Base-by-base conservation (phyloP, 2,888 invertebrate species). In the Machimus rusticus region DNA sequence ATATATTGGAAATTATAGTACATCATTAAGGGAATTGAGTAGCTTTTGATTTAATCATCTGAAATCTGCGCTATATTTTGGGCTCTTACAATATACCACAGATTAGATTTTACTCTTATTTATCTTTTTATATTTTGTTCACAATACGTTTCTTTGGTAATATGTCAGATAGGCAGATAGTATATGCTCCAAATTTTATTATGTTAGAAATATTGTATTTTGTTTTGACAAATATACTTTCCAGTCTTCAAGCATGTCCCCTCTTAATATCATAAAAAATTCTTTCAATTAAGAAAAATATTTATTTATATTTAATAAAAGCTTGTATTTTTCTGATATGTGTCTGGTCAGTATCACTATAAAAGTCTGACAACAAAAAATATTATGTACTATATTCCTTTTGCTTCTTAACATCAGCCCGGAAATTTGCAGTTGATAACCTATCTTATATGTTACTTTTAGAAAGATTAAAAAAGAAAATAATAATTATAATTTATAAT, bases 71-170 rank as follows among this genome's bases (percentile, higher is more conserved):
- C 31, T 81, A 81, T 81, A 81, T 81, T 81, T 55, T 34, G 51
- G 51, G 81, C 81, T 81, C 81, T 81, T 6, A 23, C 28, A 81
- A 81, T 81, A 81, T 51, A 81, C 55, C 81, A 81, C 51, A 81
- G 81, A 81, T 81, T 2, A 19, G 78, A 78, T 78, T 43, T 39
- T 19, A 78, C 14, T 78, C 19, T 8, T 39, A n/a, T 2, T 43
- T 43, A 43, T 46, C 9, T 76, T 31, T 76, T 76, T 14, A 6
- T 37, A 12, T 37, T 43, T 43, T 78, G 23, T 78, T 78, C 28
- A 66, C 28, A 78, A 39, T 78, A 12, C n/a, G 3, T 78, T 16
- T 78, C 43, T 43, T 78, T 78, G 78, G 78, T 78, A 78, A 78
- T 39, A 43, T 78, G 78, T 43, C 78, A 16, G 43, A 78, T 78